These are phyloP conservation scores for Spilosoma lubricipeda DNA, from an alignment of 2,888 invertebrate genomes.

Conservation along the genomic window DNA sequence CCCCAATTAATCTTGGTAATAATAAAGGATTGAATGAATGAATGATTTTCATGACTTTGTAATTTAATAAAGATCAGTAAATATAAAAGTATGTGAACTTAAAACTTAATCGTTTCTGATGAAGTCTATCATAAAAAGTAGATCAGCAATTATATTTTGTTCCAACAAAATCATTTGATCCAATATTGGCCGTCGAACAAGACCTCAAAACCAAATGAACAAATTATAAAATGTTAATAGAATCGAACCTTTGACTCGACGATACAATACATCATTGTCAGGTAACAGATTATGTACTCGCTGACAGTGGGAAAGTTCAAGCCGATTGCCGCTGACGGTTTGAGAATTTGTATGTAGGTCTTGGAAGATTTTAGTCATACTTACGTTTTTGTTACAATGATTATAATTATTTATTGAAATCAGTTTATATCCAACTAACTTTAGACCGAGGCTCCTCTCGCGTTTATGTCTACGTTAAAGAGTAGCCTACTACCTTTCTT, in stretches of 20 bases:
- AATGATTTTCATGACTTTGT: no score
- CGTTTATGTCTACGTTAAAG: no score
- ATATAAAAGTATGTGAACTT: background rate
- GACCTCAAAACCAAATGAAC: conserved; percentile 58
- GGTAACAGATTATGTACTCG: conserved; percentile 37
- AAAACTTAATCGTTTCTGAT: background rate
- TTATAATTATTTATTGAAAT: no score
- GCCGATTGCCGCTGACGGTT: conserved; percentile 22
- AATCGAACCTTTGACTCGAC: conserved; percentile 77
- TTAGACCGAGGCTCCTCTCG: no score
- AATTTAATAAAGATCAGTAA: background rate
- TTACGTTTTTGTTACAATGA: no score
- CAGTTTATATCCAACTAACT: no score
- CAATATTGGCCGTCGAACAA: conserved; percentile 28
- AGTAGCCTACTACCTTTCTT: no score
- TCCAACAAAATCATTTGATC: conserved; percentile 28
- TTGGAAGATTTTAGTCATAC: background rate
- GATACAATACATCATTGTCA: conserved; percentile 82
- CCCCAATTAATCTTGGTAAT: no score
- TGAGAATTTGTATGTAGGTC: conserved; percentile 20
- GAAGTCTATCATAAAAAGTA: background rate
- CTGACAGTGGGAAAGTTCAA: conserved; percentile 47
- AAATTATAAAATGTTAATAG: conserved; percentile 81
- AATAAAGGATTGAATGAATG: no score
- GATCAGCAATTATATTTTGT: background rate